Base-by-base conservation (phyloP, 1,140 invertebrate genomes). In the Drosophila elegans region DNA sequence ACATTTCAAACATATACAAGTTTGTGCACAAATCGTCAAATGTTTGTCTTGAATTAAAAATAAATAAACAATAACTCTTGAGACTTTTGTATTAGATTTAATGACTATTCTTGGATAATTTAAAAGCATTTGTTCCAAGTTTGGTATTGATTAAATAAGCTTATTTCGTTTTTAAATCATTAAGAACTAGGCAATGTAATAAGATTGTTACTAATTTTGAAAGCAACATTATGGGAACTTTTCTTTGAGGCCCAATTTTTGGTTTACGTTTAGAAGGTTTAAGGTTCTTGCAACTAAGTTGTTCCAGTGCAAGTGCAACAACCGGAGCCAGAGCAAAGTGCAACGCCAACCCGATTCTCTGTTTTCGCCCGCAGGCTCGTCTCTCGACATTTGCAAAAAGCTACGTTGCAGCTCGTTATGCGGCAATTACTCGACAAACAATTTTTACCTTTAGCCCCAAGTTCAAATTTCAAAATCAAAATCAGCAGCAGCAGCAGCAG, bases 381-480 rank as follows among this genome's bases (percentile, higher is more conserved):
- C 57, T 57, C 66, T 56, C 72, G 62, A 80, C 57, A 74, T 62
- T 79, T 78, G 60, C 75, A 62, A 74, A 36, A 69, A 69, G 68
- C 49, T 56, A 66, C 42, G 36, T 83, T 83, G 59, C 69, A 52
- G 64, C 84, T 90, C 74, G 85, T 89, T 89, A 89, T 89, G 74
- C 71, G 84, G 79, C 85, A 90, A 90, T 90, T 90, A 90, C 85
- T 84, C 76, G 85, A 77, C 85, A 90, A 90, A 90, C 85, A 90
- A 85, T 90, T 90, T 90, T 90, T 90, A 90, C 85, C 85, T 90
- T 90, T 90, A 90, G 85, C 85, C 85, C 78, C 85, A 90, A 90
- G 85, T 90, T 90, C 85, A 90, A 90, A 89, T 89, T 90, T 90
- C 71, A 81, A 90, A 90, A 90, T 85, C 78, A 81, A 85, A 89